phyloP scores from a whole-genome alignment of 1,140 invertebrate genomes.

The Zophobas morio region DNA sequence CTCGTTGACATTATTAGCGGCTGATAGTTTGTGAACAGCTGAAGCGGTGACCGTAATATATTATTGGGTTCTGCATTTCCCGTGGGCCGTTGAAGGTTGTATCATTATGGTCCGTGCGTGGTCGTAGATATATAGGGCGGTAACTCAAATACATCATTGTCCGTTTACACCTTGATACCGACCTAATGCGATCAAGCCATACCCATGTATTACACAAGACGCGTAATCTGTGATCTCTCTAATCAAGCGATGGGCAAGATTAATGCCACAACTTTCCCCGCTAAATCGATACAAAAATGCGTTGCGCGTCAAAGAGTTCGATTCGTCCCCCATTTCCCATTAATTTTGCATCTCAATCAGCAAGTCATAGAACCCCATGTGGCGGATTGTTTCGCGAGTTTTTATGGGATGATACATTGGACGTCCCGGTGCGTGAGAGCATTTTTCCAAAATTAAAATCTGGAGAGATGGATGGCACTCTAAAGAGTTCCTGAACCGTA shows the following conservation, averaged over 20 bases:
- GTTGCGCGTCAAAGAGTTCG: neutral
- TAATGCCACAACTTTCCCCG: slow-evolving; percentile 10
- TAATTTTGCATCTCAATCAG: slow-evolving; percentile 27
- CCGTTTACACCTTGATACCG: slow-evolving; percentile 53
- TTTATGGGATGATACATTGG: slow-evolving; percentile 42
- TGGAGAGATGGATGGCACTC: slow-evolving; percentile 48
- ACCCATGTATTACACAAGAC: slow-evolving; percentile 51
- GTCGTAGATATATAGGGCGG: slow-evolving; percentile 52
- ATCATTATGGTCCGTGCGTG: slow-evolving; percentile 48
- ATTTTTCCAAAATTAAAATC: slow-evolving; percentile 51
- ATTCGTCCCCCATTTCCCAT: slow-evolving; percentile 5
- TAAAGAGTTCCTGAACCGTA: slow-evolving; percentile 46
- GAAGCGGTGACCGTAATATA: slow-evolving; percentile 42
- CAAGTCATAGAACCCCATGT: slow-evolving; percentile 14
- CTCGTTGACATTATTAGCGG: slow-evolving; percentile 45
- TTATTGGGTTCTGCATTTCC: slow-evolving; percentile 26
- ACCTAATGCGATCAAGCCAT: slow-evolving; percentile 48
- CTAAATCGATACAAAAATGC: slow-evolving; percentile 48
- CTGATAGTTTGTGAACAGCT: slow-evolving; percentile 47
- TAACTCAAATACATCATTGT: slow-evolving; percentile 52
- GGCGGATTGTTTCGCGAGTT: slow-evolving; percentile 24
- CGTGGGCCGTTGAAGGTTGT: slow-evolving; percentile 42
- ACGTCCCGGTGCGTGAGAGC: slow-evolving; percentile 33
- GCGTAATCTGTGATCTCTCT: slow-evolving; percentile 44
- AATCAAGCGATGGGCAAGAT: slow-evolving; percentile 38